Conservation (phyloP, 2,797 vertebrate genomes). For the Phoebastria nigripes region DNA sequence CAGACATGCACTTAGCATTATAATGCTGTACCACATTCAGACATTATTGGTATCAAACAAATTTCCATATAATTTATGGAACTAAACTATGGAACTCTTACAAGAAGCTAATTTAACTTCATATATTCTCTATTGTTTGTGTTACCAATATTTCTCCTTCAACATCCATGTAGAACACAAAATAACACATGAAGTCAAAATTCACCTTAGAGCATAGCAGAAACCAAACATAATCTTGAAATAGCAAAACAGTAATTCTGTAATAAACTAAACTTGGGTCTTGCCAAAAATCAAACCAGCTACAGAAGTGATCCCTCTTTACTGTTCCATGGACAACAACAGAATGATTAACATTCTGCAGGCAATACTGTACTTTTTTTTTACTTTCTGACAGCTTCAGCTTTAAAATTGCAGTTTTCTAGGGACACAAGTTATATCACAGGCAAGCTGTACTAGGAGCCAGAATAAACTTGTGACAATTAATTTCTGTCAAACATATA, state of each 20-base stretch:
- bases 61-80: background rate
- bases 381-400: background rate
- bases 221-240: background rate
- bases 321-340: background rate
- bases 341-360: background rate
- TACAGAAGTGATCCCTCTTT: background rate
- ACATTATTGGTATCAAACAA: background rate
- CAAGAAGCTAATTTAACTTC: background rate
- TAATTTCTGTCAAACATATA: background rate
- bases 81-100: background rate
- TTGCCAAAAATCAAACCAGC: background rate
- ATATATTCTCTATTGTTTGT: background rate
- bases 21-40: background rate
- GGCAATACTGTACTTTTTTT: background rate
- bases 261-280: background rate
- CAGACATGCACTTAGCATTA: background rate
- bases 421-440: background rate
- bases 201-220: background rate
- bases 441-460: background rate
- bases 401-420: background rate
- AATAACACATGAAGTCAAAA: background rate
- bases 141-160: background rate
- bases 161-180: background rate
- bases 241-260: background rate
- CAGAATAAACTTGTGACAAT: background rate